These are phyloP conservation scores for Caprella mutica DNA, from an alignment of 2,888 invertebrate genomes.

Conservation along the genomic window DNA sequence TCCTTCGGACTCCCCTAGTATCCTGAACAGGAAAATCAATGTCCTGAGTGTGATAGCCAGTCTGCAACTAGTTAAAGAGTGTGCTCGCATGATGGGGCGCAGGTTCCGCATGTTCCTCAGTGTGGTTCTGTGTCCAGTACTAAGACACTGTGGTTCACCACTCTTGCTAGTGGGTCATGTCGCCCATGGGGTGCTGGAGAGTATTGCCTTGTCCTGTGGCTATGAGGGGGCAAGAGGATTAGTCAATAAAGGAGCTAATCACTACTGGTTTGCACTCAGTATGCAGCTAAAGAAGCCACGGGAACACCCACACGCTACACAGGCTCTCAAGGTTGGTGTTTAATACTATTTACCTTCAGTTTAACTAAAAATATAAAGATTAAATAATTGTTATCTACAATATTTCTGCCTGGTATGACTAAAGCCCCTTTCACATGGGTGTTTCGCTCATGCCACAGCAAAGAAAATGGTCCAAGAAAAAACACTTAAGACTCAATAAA, in stretches of 20 bases:
- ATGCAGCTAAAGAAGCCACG: conserved; percentile 15
- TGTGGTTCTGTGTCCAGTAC: conserved; percentile 3
- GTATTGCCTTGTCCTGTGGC: conserved; percentile 14
- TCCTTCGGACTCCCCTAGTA: too few relatives aligned
- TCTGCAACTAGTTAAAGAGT: not conserved
- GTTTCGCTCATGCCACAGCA: too few relatives aligned
- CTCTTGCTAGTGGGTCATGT: not conserved
- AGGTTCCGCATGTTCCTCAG: conserved; percentile 8
- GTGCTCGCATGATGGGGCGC: not conserved
- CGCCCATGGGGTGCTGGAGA: conserved; percentile 6
- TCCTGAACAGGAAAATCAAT: not conserved
- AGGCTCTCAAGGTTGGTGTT: conserved; percentile 24
- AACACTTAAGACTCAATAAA: too few relatives aligned
- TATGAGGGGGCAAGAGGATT: conserved; percentile 14
- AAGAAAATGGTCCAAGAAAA: too few relatives aligned
- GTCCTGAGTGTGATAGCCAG: not conserved
- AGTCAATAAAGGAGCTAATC: conserved; percentile 16
- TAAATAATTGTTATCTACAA: too few relatives aligned
- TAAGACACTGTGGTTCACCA: not conserved
- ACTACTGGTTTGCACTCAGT: conserved; percentile 29
- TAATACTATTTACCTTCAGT: too few relatives aligned
- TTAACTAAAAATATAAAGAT: too few relatives aligned
- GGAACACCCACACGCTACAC: conserved; percentile 17
- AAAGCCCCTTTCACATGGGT: too few relatives aligned
- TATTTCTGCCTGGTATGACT: too few relatives aligned